phyloP scores from a whole-genome alignment of 2,113 vertebrate species.

The Ovis canadensis region DNA sequence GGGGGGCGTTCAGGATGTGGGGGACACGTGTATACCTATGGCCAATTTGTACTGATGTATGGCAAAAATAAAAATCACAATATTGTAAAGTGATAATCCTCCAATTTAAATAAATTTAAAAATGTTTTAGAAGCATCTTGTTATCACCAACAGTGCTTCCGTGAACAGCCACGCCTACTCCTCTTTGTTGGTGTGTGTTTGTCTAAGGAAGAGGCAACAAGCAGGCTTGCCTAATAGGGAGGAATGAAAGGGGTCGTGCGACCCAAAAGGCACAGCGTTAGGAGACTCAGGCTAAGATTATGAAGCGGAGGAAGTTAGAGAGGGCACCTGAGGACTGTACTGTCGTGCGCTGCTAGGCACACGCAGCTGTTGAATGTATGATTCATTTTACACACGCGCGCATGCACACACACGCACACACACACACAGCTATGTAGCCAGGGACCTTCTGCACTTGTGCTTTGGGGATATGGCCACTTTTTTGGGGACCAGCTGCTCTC shows the following conservation, averaged over 20 bases:
- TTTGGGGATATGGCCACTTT: background rate
- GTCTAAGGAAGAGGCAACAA: background rate
- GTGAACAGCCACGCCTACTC: background rate
- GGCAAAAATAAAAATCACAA: background rate
- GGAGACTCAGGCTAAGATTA: background rate
- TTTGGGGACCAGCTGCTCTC: background rate
- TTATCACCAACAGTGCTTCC: background rate
- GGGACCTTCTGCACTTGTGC: no score
- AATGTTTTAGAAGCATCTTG: background rate
- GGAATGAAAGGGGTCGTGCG: rapidly evolving
- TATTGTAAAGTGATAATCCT: background rate
- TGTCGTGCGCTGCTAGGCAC: background rate
- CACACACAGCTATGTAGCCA: no score
- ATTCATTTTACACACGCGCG: background rate
- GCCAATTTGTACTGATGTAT: background rate
- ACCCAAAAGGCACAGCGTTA: background rate
- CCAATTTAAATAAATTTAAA: background rate
- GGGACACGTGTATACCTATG: background rate
- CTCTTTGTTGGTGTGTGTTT: background rate
- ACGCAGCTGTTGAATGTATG: background rate
- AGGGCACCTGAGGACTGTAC: background rate
- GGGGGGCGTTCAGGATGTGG: background rate
- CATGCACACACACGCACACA: rapidly evolving
- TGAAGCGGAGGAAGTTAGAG: background rate
- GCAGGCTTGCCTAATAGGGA: background rate